Conservation (phyloP, 2,888 invertebrate genomes). For the Mesorhabditis belari region DNA sequence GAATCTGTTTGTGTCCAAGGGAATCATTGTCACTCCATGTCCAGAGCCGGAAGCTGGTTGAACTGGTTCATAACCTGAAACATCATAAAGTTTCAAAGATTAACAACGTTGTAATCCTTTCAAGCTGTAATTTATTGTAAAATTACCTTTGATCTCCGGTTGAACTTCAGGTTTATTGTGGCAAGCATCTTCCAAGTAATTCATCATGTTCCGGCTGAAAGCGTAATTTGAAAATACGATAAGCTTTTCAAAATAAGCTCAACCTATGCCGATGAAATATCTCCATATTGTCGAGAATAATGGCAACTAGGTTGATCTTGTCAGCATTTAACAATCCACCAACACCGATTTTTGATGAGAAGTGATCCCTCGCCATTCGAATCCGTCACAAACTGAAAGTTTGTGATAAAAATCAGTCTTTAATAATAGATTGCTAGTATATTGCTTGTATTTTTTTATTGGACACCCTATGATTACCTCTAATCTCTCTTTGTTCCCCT, state of each 20-base stretch:
- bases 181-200: constrained; percentile 14
- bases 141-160: neutral
- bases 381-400: constrained; percentile 70
- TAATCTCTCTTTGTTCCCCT: constrained; percentile 46
- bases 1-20: constrained; percentile 68
- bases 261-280: constrained; percentile 43
- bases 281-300: constrained; percentile 48
- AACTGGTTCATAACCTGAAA: constrained; percentile 47
- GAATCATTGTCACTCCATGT: constrained; percentile 81
- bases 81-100: neutral
- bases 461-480: constrained; percentile 25
- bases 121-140: too few species aligned
- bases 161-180: neutral
- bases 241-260: neutral
- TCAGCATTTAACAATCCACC: constrained; percentile 71
- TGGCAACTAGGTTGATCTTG: constrained; percentile 58
- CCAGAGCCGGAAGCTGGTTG: constrained; percentile 57
- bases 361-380: constrained; percentile 75
- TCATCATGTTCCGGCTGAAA: constrained; percentile 18
- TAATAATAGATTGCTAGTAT: neutral
- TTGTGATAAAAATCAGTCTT: neutral
- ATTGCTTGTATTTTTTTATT: neutral
- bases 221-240: too few species aligned
- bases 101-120: neutral
- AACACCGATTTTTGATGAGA: constrained; percentile 72